Conservation (phyloP, 2,113 vertebrate species). For the human region GRCh38 chr1:103789001-103789500, state of each 20-base stretch:
- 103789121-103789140: conserved; percentile 9
- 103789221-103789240: conserved; percentile 23
- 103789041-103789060: neutral
- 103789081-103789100: conserved; percentile 52
- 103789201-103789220: conserved; percentile 7
- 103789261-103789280: neutral
- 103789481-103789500: neutral
- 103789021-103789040: neutral
- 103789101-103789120: conserved; percentile 6
- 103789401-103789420: neutral
- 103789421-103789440: neutral
- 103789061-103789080: neutral
- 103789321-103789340: conserved; percentile 25
- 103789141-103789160: conserved; percentile 1
- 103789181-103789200: neutral
- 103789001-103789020: neutral
- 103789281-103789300: neutral
- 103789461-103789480: neutral
- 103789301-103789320: conserved; percentile 12
- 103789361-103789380: neutral
- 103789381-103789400: neutral
- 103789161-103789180: conserved; percentile 14
- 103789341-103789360: neutral
- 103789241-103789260: conserved; percentile 41
- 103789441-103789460: neutral